Base-by-base conservation (phyloP, 2,888 invertebrate species). In the Biston stratarius region DNA sequence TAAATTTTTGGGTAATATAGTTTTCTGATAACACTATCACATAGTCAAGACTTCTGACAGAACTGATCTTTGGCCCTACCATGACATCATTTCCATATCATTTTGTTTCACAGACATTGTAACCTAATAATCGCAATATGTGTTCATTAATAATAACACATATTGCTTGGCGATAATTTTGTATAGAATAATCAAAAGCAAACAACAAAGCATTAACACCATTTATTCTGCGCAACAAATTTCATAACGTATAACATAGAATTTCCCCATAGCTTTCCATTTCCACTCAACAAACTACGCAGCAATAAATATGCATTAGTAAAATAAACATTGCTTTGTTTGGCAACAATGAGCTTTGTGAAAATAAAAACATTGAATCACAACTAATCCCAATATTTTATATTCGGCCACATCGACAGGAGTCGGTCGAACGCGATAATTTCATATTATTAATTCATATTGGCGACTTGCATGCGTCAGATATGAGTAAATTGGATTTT, bases 401-500 rank as follows among this genome's bases (percentile, higher is more conserved):
- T 74, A 70, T 44, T 61, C 38, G 70, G 74, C 72, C 72, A 76
- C 72, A 78, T 78, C 79, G 80, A 76, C 65, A 74, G 63, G 78
- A 82, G 75, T 82, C 84, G 86, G 83, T 85, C 85, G 77, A 80
- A 78, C 74, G 80, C 83, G 86, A 89, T 90, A 89, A 90, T 88
- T 89, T 87, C 81, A 83, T 86, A 87, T 86, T 86, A 89, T 86
- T 85, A 85, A 87, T 89, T 87, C 83, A 83, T 84, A 87, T 84
- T 84, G 81, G 77, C 82, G 75, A 83, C 79, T 84, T 88, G 87
- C 89, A 88, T 87, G 83, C 79, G 80, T 72, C 80, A 80, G 88
- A 89, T 88, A 79, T 83, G 81, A 81, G 80, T 83, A 87, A 90
- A 91, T 90, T 91, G 86, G 84, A 89, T 88, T 90, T 87, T 83